These are phyloP conservation scores for Hemibagrus wyckioides DNA, from an alignment of 2,113 vertebrate genomes.

Conservation along the genomic window DNA sequence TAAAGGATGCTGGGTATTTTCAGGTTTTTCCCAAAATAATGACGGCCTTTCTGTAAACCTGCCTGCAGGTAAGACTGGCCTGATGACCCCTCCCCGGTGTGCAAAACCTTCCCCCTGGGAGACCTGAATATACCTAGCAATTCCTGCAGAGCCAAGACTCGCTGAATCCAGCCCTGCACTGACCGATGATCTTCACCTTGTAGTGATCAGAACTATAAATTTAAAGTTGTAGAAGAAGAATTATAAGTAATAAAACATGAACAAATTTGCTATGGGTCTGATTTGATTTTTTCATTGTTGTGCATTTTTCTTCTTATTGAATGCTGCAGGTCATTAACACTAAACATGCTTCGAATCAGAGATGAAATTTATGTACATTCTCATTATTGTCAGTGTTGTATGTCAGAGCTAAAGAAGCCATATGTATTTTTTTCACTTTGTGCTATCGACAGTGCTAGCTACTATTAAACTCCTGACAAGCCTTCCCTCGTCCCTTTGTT, in stretches of 20 bases:
- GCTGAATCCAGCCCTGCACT: not conserved
- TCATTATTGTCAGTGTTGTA: not conserved
- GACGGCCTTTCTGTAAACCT: constrained; percentile 86
- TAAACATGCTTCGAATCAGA: not conserved
- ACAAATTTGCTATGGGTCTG: not conserved
- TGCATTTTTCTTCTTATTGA: not conserved
- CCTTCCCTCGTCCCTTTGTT: not conserved
- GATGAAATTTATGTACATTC: not conserved
- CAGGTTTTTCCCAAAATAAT: constrained; percentile 71
- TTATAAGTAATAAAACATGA: not conserved
- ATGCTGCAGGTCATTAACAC: not conserved
- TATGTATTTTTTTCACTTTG: not conserved
- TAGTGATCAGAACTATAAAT: not conserved
- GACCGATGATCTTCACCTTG: not conserved
- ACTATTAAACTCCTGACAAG: not conserved
- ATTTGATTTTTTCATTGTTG: too few relatives aligned
- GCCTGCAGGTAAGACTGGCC: constrained; percentile 75
- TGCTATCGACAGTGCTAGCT: not conserved
- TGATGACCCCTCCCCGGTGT: constrained; percentile 77
- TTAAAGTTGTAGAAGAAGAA: not conserved
- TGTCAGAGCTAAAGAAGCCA: not conserved
- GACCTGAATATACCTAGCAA: constrained; percentile 45
- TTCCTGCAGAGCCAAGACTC: constrained; percentile 46
- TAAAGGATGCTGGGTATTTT: constrained; percentile 48
- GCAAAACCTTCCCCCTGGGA: constrained; percentile 69